phyloP scores from a whole-genome alignment of 2,888 invertebrate genomes.

The Aspidiotus rigidus region DNA sequence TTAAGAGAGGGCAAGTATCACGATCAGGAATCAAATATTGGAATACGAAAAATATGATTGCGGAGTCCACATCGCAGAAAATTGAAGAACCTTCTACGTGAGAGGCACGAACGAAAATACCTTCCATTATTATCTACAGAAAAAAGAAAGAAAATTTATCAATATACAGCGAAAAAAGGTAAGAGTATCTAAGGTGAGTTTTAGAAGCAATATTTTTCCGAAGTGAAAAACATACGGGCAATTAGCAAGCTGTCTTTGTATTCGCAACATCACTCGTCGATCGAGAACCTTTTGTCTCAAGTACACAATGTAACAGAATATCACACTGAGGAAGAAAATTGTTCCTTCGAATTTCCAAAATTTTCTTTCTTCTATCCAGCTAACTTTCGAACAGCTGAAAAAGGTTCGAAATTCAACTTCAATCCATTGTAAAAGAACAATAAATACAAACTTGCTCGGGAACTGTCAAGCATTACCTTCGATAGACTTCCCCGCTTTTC shows the following conservation, averaged over 20 bases:
- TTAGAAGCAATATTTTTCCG: background rate
- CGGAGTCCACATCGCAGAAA: slow-evolving; percentile 52
- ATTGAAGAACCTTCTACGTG: slow-evolving; percentile 39
- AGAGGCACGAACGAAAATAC: slow-evolving; percentile 14
- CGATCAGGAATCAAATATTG: slow-evolving; percentile 47
- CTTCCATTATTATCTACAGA: background rate
- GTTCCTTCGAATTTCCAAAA: slow-evolving; percentile 75
- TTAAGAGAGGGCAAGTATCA: slow-evolving; percentile 36
- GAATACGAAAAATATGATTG: slow-evolving; percentile 53
- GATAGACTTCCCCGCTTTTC: slow-evolving; percentile 62
- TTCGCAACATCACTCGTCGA: slow-evolving; percentile 55
- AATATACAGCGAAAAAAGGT: slow-evolving; percentile 12
- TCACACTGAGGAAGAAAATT: slow-evolving; percentile 55
- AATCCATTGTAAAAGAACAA: slow-evolving; percentile 5
- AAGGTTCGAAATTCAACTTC: slow-evolving; percentile 17
- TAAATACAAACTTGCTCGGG: background rate
- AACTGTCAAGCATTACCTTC: slow-evolving; percentile 50
- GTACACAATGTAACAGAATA: slow-evolving; percentile 60
- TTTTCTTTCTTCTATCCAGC: slow-evolving; percentile 70
- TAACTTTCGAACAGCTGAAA: slow-evolving; percentile 74
- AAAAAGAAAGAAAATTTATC: background rate
- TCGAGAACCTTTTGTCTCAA: slow-evolving; percentile 58
- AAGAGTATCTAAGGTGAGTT: slow-evolving; percentile 5
- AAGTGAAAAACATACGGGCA: slow-evolving; percentile 42
- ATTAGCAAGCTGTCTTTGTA: slow-evolving; percentile 62